phyloP scores from a whole-genome alignment of 1,140 invertebrate species.

The Drosophila santomea region DNA sequence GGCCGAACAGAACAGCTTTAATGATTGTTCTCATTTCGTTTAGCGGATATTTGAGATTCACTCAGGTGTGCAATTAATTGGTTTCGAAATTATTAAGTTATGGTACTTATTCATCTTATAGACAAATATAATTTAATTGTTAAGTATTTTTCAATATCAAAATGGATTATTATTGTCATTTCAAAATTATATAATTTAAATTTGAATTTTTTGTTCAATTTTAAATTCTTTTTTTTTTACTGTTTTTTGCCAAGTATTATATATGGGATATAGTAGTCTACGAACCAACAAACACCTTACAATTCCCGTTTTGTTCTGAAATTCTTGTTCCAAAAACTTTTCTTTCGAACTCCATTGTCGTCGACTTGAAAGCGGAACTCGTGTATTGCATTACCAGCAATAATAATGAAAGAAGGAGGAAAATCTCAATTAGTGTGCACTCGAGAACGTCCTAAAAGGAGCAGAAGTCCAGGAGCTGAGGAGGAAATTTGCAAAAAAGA shows the following conservation, averaged over 20 bases:
- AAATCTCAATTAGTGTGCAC: constrained; percentile 66
- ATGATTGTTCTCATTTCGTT: constrained; percentile 5
- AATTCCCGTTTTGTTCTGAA: constrained; percentile 8
- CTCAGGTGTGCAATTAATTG: constrained; percentile 18
- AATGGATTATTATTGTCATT: too few relatives aligned
- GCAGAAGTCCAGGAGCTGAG: constrained; percentile 42
- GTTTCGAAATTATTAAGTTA: not conserved
- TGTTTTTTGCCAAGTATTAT: not conserved
- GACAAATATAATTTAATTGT: not conserved
- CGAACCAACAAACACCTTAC: not conserved
- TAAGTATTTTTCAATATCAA: not conserved
- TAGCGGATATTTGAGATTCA: constrained; percentile 5
- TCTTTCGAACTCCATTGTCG: constrained; percentile 25
- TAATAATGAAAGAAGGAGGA: constrained; percentile 35
- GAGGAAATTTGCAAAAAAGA: constrained; percentile 71
- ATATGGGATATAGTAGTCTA: not conserved
- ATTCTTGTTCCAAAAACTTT: constrained; percentile 11
- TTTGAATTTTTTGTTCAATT: too few relatives aligned
- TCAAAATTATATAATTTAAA: too few relatives aligned
- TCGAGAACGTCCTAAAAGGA: constrained; percentile 30
- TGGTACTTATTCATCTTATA: not conserved
- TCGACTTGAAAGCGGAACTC: constrained; percentile 48
- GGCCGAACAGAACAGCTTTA: constrained; percentile 42
- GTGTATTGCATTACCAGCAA: constrained; percentile 44
- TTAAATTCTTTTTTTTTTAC: not conserved